Conservation (phyloP, 2,888 invertebrate species). For the Chrysodeixis includens region DNA sequence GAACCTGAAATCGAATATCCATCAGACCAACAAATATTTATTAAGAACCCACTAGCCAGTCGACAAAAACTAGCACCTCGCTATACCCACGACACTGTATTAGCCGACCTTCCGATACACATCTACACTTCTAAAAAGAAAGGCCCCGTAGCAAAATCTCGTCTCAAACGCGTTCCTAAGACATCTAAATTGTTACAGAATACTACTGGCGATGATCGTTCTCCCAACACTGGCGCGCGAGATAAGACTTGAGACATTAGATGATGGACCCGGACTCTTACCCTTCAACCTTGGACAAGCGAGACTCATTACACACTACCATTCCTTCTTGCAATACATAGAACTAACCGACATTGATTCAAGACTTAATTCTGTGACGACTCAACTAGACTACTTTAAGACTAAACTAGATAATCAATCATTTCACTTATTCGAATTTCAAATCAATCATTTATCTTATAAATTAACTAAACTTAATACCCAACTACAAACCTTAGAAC, state of each 20-base stretch:
- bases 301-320: constrained; percentile 2
- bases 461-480: too few relatives aligned
- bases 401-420: too few relatives aligned
- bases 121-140: neutral
- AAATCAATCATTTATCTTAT: too few relatives aligned
- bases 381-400: neutral
- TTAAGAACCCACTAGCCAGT: constrained; percentile 7
- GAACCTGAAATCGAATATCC: constrained; percentile 14
- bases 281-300: constrained; percentile 8
- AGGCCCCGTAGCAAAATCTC: constrained; percentile 10
- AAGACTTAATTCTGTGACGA: constrained; percentile 1
- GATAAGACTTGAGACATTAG: too few relatives aligned
- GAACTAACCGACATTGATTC: constrained; percentile 2
- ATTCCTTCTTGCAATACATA: constrained; percentile 16
- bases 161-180: too few relatives aligned
- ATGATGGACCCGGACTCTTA: too few relatives aligned
- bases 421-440: too few relatives aligned
- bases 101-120: constrained; percentile 15
- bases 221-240: too few relatives aligned
- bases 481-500: too few relatives aligned
- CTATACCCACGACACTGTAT: constrained; percentile 11
- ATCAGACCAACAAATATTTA: constrained; percentile 12
- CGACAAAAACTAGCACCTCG: constrained; percentile 19
- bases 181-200: too few relatives aligned
- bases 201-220: too few relatives aligned